phyloP scores from a whole-genome alignment of 2,113 vertebrate genomes.

The Epinephelus cyanopodus region DNA sequence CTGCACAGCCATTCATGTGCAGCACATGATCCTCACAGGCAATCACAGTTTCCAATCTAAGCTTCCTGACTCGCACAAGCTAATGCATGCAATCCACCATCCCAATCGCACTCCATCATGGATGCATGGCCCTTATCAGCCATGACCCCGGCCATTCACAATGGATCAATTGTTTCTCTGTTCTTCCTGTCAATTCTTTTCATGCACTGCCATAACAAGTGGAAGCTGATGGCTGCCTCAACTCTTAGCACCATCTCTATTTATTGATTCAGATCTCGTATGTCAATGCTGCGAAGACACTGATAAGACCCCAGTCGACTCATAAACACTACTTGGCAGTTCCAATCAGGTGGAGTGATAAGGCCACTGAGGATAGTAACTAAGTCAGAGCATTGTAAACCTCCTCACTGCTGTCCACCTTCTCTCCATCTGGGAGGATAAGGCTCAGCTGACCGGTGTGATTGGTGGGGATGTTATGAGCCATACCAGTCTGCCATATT shows the following conservation, averaged over 20 bases:
- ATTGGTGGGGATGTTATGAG: conserved; percentile 1
- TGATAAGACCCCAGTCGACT: conserved; percentile 12
- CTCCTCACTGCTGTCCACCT: background rate
- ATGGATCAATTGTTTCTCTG: conserved; percentile 11
- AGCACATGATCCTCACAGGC: background rate
- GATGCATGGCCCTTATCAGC: conserved; percentile 1
- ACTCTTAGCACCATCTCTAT: background rate
- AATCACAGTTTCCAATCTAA: background rate
- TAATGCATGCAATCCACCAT: background rate
- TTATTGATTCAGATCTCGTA: conserved; percentile 36
- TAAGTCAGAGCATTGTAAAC: conserved; percentile 1
- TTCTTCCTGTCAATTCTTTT: conserved; percentile 27
- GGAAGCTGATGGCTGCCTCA: background rate
- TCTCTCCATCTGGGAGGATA: conserved; percentile 7
- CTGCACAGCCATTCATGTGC: background rate
- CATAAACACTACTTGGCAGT: conserved; percentile 22
- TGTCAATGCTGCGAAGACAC: conserved; percentile 12
- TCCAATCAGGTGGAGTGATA: conserved; percentile 23
- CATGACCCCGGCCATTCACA: background rate
- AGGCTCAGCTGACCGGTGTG: background rate
- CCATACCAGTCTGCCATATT: background rate
- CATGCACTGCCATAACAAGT: background rate
- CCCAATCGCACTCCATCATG: background rate
- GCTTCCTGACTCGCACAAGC: background rate
- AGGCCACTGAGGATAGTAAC: background rate